Base-by-base conservation (phyloP, 2,797 vertebrate genomes). In the Hafferia zeledoni region DNA sequence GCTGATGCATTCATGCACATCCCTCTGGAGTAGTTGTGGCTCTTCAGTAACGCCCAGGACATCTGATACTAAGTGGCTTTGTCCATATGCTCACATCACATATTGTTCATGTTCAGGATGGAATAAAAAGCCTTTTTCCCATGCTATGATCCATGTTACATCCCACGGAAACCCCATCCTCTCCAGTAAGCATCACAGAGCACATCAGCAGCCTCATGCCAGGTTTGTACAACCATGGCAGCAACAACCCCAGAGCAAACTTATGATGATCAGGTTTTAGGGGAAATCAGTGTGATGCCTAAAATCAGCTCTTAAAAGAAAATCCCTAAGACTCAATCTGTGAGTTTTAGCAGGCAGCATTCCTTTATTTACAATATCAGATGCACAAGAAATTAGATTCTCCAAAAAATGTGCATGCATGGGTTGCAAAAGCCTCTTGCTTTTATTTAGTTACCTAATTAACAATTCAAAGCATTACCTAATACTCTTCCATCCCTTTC, bases 1-100 rank as follows among this genome's bases (percentile, higher is more conserved):
- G 37, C 15, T 0, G 0, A 64, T 28, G 61, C 1, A 0, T 44
- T 75, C 61, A 2, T 4, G 6, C 37, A 6, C 7, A 6, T 9
- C 53, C 57, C 74, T 83, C 65, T 1, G 2, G 83, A 81, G 72
- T 19, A 17, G 24, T 11, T 35, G 75, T 18, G 50, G 67, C 55
- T 87, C 56, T 69, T 79, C 35, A 30, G 47, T 46, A 55, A 50
- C 0, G 0, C 52, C 80, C 64, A 77, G 47, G 83, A 85, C 50
- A 25, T 57, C 64, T 43, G 65, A 61, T 70, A 35, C 25, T 49
- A 10, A 2, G n/a, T 70, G 43, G 17, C 44, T 84, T 86, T 78
- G 16, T 53, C 89, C 63, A 8, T 41, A 64, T 3, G 15, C 47
- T 93, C 56, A 11, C 13, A 17, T 53, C 33, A 3, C 5, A 1